phyloP scores from a whole-genome alignment of 2,888 invertebrate species.

The Magallana nippona region DNA sequence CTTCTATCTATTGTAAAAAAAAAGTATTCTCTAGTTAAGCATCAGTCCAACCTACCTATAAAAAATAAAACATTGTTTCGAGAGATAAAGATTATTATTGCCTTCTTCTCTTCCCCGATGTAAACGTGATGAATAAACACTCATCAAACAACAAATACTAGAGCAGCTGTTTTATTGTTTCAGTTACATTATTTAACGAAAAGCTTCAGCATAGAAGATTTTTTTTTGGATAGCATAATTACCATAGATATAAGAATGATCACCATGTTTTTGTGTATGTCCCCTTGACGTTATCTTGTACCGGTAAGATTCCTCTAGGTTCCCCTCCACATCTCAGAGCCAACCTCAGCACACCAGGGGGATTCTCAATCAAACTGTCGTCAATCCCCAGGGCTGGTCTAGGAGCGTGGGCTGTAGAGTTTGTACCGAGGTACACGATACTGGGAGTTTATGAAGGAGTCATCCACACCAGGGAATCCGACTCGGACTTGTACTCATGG shows the following conservation, averaged over 20 bases:
- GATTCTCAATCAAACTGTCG: neutral
- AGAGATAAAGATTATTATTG: no score
- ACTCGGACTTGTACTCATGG: neutral
- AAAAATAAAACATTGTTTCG: neutral
- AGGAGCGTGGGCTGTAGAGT: neutral
- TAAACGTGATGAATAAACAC: no score
- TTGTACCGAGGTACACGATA: neutral
- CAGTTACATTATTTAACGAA: no score
- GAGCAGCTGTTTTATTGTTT: no score
- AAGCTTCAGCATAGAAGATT: no score
- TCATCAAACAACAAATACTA: no score
- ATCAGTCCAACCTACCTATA: neutral
- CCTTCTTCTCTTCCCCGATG: no score
- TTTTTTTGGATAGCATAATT: no score
- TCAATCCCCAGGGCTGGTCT: neutral
- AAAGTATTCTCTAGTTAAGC: no score
- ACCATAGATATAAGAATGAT: no score
- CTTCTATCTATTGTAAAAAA: no score
- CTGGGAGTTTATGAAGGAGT: neutral
- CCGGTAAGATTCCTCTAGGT: neutral
- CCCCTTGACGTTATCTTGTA: neutral
- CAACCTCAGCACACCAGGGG: neutral
- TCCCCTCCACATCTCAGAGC: constrained; percentile 10
- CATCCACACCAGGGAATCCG: neutral
- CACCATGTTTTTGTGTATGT: no score